These are phyloP conservation scores for Tenthredo distinguenda DNA, from an alignment of 2,888 invertebrate species.

Conservation along the genomic window DNA sequence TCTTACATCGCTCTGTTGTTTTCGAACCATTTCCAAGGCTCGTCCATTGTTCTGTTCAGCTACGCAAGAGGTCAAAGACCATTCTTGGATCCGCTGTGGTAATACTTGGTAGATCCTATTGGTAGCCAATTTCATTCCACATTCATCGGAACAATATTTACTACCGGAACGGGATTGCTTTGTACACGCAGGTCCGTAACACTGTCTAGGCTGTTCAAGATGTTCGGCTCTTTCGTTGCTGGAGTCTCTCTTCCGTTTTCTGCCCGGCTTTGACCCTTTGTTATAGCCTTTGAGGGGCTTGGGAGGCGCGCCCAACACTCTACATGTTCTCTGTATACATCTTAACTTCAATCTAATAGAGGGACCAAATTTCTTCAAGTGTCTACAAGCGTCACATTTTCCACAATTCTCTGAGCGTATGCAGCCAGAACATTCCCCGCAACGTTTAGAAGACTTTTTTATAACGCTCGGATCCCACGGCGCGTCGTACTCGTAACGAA, in stretches of 20 bases:
- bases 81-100: conserved; percentile 95
- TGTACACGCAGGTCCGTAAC: conserved; percentile 94
- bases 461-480: conserved; percentile 69
- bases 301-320: conserved; percentile 73
- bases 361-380: conserved; percentile 81
- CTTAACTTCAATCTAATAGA: conserved; percentile 80
- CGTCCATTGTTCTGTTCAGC: conserved; percentile 91
- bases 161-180: conserved; percentile 88
- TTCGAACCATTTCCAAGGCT: conserved; percentile 86
- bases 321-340: conserved; percentile 80
- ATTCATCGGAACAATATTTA: conserved; percentile 96
- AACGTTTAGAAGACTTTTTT: conserved; percentile 80
- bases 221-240: conserved; percentile 74
- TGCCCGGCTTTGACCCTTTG: conserved; percentile 70
- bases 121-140: conserved; percentile 93
- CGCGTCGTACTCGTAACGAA: conserved; percentile 72
- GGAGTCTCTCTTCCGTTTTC: conserved; percentile 73
- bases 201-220: conserved; percentile 85
- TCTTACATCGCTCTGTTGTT: conserved; percentile 89
- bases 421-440: conserved; percentile 89
- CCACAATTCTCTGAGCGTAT: conserved; percentile 85
- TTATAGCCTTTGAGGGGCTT: conserved; percentile 74
- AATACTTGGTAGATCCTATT: conserved; percentile 91
- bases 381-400: conserved; percentile 83
- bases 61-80: conserved; percentile 91